Base-by-base conservation (phyloP, 2,113 vertebrate species). In the Passer domesticus region DNA sequence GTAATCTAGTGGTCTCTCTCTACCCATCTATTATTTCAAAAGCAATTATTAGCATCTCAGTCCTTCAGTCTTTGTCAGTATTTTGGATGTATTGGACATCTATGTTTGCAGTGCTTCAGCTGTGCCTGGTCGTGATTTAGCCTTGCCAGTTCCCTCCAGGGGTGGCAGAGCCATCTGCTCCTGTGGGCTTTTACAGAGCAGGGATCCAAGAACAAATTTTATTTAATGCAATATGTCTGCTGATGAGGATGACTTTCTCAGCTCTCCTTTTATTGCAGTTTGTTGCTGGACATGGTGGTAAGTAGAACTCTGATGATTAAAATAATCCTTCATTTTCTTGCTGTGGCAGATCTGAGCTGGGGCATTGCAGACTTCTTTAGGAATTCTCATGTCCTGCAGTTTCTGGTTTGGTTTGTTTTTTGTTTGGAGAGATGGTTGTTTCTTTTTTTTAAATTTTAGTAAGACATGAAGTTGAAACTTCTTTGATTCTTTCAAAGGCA, bases 151-250 rank as follows among this genome's bases (percentile, higher is more conserved):
- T 96, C 83, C 90, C 90, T 93, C 87, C 86, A 92, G 94, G 96
- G 88, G 72, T 86, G 77, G 73, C 39, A 56, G 91, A 87, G 53
- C 96, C 96, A 96, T 96, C 96, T 96, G 95, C 80, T 97, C 90
- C 88, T 95, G 73, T 81, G 93, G 85, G 92, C 64, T 95, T 97
- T 93, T 49, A 49, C 83, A 72, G 88, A 93, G 80, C 88, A 92
- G 90, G 50, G 83, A 89, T 96, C 95, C 94, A 94, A 83, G 86
- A 96, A 59, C 59, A 89, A 92, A 75, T 94, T 83, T 94, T 95
- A 93, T 96, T 97, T 96, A 96, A 95, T 22, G 24, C 92, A 92
- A 21, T 90, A 81, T 82, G 72, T 75, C 96, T 1, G 16, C 93
- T 95, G 93, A 78, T 83, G 90, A 90, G 73, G 87, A 85, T 94